Evolutionary conservation across 2,888 invertebrate genomes (phyloP).

Genomic region (Euzetes globulus): DNA sequence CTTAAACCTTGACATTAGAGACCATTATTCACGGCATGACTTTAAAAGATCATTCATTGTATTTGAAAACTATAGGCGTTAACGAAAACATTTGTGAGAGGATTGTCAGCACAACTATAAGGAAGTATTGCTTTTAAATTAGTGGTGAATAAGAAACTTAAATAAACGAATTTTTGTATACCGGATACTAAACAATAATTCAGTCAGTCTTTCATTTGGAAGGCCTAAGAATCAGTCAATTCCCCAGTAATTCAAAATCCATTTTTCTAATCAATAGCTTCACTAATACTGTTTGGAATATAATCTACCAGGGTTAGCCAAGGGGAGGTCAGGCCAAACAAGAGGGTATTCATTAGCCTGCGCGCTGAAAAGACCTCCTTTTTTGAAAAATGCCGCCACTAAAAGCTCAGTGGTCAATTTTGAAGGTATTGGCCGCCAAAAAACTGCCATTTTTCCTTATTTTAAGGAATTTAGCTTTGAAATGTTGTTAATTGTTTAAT

Average conservation of each 20-base stretch:
- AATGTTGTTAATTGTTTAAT: too few relatives aligned
- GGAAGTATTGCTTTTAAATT: neutral
- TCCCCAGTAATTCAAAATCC: neutral
- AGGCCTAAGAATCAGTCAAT: neutral
- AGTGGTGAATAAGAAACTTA: neutral
- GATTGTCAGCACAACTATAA: neutral
- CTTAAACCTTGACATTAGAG: neutral
- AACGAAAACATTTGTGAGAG: neutral
- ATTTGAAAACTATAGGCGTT: conserved; percentile 4
- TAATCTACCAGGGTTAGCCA: too few relatives aligned
- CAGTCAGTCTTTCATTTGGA: neutral
- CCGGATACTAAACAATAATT: neutral
- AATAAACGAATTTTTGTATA: neutral
- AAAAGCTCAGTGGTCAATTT: too few relatives aligned
- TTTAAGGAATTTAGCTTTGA: too few relatives aligned
- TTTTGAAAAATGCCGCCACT: too few relatives aligned
- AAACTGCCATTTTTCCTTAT: too few relatives aligned
- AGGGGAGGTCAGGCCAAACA: too few relatives aligned
- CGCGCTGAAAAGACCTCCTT: too few relatives aligned
- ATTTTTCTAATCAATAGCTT: too few relatives aligned
- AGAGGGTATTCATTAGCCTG: too few relatives aligned
- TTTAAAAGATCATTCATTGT: neutral
- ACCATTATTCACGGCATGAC: conserved; percentile 13
- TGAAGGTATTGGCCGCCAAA: too few relatives aligned
- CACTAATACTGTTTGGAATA: too few relatives aligned